Percentiles rank a stretch among this genome's conserved stretches.
Evolutionary conservation across 1,140 invertebrate genomes (phyloP).

Genomic region (Delia radicum): DNA sequence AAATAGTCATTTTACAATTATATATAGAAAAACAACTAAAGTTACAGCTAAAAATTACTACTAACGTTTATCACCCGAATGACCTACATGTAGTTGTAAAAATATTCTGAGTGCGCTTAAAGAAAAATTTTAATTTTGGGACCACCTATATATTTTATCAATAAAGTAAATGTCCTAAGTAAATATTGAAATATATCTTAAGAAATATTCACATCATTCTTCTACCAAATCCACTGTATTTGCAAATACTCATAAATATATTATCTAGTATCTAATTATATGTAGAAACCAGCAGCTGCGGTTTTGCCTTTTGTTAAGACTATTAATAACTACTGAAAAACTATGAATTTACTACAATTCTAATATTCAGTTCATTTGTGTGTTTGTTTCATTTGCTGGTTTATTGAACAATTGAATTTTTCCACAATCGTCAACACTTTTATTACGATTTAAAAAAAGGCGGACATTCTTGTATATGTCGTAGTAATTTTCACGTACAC

Average conservation of each 20-base stretch:
- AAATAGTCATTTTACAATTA: too few relatives aligned
- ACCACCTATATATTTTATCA: too few relatives aligned
- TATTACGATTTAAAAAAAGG: conserved; percentile 5
- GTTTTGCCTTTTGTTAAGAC: not conserved
- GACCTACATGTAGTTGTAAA: too few relatives aligned
- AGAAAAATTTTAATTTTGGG: too few relatives aligned
- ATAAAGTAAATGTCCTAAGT: too few relatives aligned
- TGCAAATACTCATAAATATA: not conserved
- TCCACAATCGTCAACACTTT: conserved; percentile 22
- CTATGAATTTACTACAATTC: not conserved
- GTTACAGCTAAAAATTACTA: too few relatives aligned
- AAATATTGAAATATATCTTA: too few relatives aligned
- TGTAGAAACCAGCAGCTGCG: not conserved
- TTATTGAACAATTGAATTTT: conserved; percentile 7
- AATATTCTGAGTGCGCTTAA: too few relatives aligned
- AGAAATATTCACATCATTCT: too few relatives aligned
- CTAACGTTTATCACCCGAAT: too few relatives aligned
- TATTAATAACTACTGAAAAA: not conserved
- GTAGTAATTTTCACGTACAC: not conserved
- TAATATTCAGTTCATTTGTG: not conserved
- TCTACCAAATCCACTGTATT: not conserved
- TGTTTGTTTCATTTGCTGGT: not conserved
- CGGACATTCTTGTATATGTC: not conserved
- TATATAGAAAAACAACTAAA: too few relatives aligned
- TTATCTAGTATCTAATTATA: not conserved